Conservation (phyloP, 2,888 invertebrate species). For the Scelioninae gen. 2 region DNA sequence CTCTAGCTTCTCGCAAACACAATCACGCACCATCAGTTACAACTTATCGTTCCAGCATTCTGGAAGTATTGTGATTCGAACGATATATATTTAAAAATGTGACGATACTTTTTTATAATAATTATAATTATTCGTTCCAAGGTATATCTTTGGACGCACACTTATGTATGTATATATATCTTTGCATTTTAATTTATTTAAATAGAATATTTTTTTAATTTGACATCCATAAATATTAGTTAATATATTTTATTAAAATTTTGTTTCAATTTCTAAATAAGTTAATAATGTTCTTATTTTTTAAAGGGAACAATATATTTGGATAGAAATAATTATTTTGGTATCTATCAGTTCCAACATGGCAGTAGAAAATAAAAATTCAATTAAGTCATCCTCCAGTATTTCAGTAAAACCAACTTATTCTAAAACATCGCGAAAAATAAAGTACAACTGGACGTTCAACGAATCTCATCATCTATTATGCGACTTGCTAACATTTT, state of each 20-base stretch:
- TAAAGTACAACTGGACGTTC: slow-evolving; percentile 31
- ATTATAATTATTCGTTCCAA: too few species aligned
- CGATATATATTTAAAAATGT: background rate
- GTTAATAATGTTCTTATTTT: too few species aligned
- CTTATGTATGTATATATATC: too few species aligned
- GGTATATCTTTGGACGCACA: background rate
- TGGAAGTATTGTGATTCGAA: background rate
- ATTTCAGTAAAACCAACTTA: background rate
- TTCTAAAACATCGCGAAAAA: slow-evolving; percentile 3
- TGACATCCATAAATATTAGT: too few species aligned
- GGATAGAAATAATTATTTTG: background rate
- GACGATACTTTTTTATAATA: too few species aligned
- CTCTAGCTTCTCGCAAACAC: slow-evolving; percentile 1
- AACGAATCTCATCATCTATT: slow-evolving; percentile 25
- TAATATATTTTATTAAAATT: too few species aligned
- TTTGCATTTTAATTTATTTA: too few species aligned
- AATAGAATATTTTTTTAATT: too few species aligned
- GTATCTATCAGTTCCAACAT: too few species aligned
- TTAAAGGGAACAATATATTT: too few species aligned
- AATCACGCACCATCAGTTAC: slow-evolving; percentile 21
- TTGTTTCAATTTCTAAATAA: too few species aligned
- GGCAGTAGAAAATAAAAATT: background rate
- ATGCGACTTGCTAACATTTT: slow-evolving; percentile 20
- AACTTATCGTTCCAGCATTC: slow-evolving; percentile 15
- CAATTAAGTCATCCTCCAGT: background rate